phyloP scores from a whole-genome alignment of 2,888 invertebrate genomes.

The Pegoplata infirma region DNA sequence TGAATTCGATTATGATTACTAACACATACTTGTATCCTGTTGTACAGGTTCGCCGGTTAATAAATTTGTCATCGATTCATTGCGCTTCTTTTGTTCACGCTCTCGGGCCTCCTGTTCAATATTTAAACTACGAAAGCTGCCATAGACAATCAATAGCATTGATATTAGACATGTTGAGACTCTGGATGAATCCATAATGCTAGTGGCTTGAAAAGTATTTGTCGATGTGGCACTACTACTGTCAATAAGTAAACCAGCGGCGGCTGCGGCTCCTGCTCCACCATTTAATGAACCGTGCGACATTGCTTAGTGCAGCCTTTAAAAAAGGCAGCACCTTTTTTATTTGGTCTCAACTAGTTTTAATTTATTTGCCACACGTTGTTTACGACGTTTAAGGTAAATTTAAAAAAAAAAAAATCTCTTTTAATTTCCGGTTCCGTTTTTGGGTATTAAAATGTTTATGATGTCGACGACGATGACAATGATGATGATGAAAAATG shows the following conservation, averaged over 20 bases:
- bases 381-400: neutral
- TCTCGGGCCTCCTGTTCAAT: slow-evolving; percentile 97
- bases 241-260: slow-evolving; percentile 64
- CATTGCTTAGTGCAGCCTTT: slow-evolving; percentile 68
- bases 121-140: slow-evolving; percentile 96
- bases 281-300: slow-evolving; percentile 71
- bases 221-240: slow-evolving; percentile 66
- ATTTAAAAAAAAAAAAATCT: slow-evolving; percentile 29
- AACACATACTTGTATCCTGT: slow-evolving; percentile 79
- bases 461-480: neutral
- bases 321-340: slow-evolving; percentile 46
- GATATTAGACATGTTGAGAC: slow-evolving; percentile 98
- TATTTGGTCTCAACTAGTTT: neutral
- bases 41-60: slow-evolving; percentile 77
- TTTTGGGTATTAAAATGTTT: neutral
- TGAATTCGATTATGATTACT: slow-evolving; percentile 33
- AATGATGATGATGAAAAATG: neutral
- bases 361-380: neutral
- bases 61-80: slow-evolving; percentile 80
- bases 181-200: slow-evolving; percentile 97
- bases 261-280: slow-evolving; percentile 71
- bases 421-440: slow-evolving; percentile 53
- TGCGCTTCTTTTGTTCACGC: slow-evolving; percentile 85
- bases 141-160: slow-evolving; percentile 97
- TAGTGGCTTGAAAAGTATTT: slow-evolving; percentile 75